Evolutionary conservation across 92 coral and sea anemone species (phyloP), one percentile per base, ranked within the genome.

Genomic region (Pocillopora grandis): DNA sequence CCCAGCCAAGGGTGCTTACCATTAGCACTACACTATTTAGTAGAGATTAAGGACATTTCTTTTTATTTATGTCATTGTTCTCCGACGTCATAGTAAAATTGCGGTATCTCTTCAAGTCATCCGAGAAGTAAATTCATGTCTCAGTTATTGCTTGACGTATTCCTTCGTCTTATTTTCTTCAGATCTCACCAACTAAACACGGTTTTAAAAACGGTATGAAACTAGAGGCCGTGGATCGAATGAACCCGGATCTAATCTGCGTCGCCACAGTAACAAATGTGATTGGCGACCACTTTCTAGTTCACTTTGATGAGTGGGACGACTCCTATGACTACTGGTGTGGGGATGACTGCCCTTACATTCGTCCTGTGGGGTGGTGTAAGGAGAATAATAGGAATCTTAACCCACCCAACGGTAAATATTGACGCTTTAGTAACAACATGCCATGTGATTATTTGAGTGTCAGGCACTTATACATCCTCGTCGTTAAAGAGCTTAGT

Each of bases 271-370:
- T 97, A 31, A 97, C 99, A 33, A 97, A 97, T 71, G 99, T 97
- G 86, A 95, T 97, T 91, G 99, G 98, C 71, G 91, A 95, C 88
- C 92, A 95, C 60, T 95, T 97, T 42, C 88, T 95, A 36, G 99
- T 97, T 37, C 99, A 97, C 72, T 97, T 97, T 83, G 99, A 97
- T 58, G 99, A 97, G 87, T 97, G 99, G 99, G 99, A 97, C 72
- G 99, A 97, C 71, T 95, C 99, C 61, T 97, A 97, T 61, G 99
- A 97, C 90, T 97, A 97, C 90, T 97, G 99, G 99, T 97, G 99
- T 84, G 93, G 90, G 37, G 95, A 93, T 59, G 97, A 95, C 67
- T 97, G 98, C 61, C 99, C 99, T 0, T 97, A 97, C 80, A 97
- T 95, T 14, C 98, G 93, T 80, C 97, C 96, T 31, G 94, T 97